Evolutionary conservation across 2,797 vertebrate species (phyloP).

Genomic region (Pelobates cultripes): DNA sequence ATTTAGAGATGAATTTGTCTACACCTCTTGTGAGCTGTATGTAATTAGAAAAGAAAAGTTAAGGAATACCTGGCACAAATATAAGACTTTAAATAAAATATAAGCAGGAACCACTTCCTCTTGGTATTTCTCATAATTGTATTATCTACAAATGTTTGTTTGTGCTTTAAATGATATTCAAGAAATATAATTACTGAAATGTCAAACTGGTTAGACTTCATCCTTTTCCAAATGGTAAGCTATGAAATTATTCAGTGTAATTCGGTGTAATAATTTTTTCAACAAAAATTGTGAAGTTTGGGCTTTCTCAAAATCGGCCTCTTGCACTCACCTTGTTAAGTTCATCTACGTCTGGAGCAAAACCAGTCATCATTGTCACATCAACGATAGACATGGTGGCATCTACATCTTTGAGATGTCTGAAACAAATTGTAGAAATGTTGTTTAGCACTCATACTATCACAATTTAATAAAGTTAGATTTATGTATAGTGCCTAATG

Average conservation of each 20-base stretch:
- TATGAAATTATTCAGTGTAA: too few relatives aligned
- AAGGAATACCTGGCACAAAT: background rate
- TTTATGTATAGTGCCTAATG: background rate
- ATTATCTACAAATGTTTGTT: too few relatives aligned
- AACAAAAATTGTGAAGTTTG: too few relatives aligned
- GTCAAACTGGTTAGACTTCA: too few relatives aligned
- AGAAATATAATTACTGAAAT: too few relatives aligned
- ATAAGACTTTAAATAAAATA: background rate
- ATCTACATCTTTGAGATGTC: slow-evolving; percentile 63
- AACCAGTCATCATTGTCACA: slow-evolving; percentile 84
- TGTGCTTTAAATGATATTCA: too few relatives aligned
- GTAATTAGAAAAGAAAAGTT: background rate
- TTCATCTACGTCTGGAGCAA: slow-evolving; percentile 67
- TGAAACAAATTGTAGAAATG: slow-evolving; percentile 38
- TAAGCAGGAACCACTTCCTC: too few relatives aligned
- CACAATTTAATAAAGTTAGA: too few relatives aligned
- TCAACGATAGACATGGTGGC: slow-evolving; percentile 83
- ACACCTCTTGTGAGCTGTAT: slow-evolving; percentile 70
- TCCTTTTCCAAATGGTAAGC: too few relatives aligned
- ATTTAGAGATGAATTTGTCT: slow-evolving; percentile 76
- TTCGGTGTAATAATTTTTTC: too few relatives aligned
- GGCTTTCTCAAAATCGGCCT: background rate
- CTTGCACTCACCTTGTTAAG: slow-evolving; percentile 63
- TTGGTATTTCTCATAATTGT: too few relatives aligned
- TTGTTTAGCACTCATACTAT: too few relatives aligned